Conservation (phyloP, 2,888 invertebrate genomes). For the Rhodophaea formosa region DNA sequence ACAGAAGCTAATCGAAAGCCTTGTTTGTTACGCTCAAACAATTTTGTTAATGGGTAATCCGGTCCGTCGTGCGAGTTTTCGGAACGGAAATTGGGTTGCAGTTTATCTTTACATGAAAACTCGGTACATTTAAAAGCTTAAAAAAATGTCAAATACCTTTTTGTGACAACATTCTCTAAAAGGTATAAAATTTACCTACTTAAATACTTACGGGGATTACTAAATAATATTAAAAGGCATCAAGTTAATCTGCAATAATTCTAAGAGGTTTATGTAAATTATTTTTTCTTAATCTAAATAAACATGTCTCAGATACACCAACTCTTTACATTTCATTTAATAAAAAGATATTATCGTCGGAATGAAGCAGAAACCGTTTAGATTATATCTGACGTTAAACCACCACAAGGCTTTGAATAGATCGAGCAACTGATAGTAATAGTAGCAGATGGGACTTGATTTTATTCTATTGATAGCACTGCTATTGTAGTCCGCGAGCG, state of each 20-base stretch:
- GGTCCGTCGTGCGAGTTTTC: slow-evolving; percentile 19
- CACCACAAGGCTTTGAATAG: slow-evolving; percentile 41
- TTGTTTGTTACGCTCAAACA: slow-evolving; percentile 30
- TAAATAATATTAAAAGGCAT: too few relatives aligned
- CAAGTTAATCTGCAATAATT: too few relatives aligned
- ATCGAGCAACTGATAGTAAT: slow-evolving; percentile 49
- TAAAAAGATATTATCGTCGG: slow-evolving; percentile 34
- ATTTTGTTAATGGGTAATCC: slow-evolving; percentile 36
- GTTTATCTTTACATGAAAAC: slow-evolving; percentile 23
- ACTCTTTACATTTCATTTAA: slow-evolving; percentile 31
- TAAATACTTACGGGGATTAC: too few relatives aligned
- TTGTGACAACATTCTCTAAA: too few relatives aligned
- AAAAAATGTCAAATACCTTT: too few relatives aligned
- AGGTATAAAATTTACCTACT: too few relatives aligned
- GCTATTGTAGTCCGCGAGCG: slow-evolving; percentile 18
- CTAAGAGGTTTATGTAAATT: too few relatives aligned
- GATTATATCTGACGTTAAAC: slow-evolving; percentile 47
- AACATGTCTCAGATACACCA: too few relatives aligned
- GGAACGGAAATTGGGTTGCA: slow-evolving; percentile 10
- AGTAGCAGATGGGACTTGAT: slow-evolving; percentile 38
- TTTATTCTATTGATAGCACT: slow-evolving; percentile 37
- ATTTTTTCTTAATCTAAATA: too few relatives aligned
- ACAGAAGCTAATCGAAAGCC: slow-evolving; percentile 34
- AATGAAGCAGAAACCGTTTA: slow-evolving; percentile 31
- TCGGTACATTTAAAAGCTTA: too few relatives aligned